phyloP scores from a whole-genome alignment of 1,140 invertebrate species.

The Hyles euphorbiae region DNA sequence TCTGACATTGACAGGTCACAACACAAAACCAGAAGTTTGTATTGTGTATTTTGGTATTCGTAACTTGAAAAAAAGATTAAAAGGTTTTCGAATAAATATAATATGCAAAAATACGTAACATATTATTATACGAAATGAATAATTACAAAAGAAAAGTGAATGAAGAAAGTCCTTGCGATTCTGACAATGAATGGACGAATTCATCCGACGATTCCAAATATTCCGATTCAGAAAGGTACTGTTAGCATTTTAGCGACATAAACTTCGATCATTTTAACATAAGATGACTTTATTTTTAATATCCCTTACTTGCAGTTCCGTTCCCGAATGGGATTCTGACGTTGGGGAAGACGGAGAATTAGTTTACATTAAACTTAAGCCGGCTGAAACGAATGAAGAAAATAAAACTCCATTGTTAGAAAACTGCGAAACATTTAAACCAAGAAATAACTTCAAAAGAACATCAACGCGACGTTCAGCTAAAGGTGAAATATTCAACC shows the following conservation, averaged over 20 bases:
- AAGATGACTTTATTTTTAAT: conserved; percentile 4
- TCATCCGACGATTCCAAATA: conserved; percentile 64
- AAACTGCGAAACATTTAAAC: conserved; percentile 61
- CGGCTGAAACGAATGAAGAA: conserved; percentile 24
- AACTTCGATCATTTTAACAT: conserved; percentile 1
- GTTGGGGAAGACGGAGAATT: conserved; percentile 77
- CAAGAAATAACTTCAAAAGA: conserved; percentile 64
- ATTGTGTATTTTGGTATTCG: no score
- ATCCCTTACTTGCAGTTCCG: conserved; percentile 65
- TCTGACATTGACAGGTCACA: no score
- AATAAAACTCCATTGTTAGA: conserved; percentile 52
- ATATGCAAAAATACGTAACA: no score
- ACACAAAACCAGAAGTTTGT: no score
- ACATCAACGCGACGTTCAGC: conserved; percentile 59
- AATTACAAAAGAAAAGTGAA: conserved; percentile 13
- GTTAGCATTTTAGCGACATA: conserved; percentile 4
- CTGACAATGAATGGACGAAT: conserved; percentile 64
- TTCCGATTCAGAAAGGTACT: conserved; percentile 60
- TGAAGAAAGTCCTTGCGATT: conserved; percentile 55
- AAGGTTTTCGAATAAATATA: no score
- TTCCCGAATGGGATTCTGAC: conserved; percentile 79
- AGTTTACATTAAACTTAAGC: conserved; percentile 72
- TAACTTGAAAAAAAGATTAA: no score
- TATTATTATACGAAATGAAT: conserved; percentile 6
- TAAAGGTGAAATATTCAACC: conserved; percentile 42